Percentiles rank a stretch among this genome's conserved stretches.
Evolutionary conservation across 1,140 invertebrate genomes (phyloP).

Genomic region (Pseudomyrmex flavicornis): DNA sequence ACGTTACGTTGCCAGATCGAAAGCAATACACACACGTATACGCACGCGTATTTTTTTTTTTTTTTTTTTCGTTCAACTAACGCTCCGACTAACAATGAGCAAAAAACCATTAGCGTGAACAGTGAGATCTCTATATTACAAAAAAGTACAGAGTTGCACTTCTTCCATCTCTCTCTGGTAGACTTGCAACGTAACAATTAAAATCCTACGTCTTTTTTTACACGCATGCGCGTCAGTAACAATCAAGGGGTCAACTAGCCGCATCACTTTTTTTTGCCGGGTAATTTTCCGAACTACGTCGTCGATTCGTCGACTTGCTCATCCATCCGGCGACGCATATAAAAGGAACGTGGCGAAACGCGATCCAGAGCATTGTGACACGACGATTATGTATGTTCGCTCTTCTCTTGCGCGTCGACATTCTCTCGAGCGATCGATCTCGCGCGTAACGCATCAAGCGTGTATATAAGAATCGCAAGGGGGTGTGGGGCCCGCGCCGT

Average conservation of each 20-base stretch:
- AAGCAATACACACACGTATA: too few species aligned
- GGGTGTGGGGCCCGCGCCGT: neutral
- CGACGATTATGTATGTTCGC: slow-evolving; percentile 60
- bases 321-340: slow-evolving; percentile 70
- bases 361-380: slow-evolving; percentile 76
- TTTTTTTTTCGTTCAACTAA: slow-evolving; percentile 8
- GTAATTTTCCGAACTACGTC: neutral
- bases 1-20: neutral
- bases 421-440: slow-evolving; percentile 64
- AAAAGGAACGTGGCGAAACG: slow-evolving; percentile 77
- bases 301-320: slow-evolving; percentile 4
- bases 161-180: neutral
- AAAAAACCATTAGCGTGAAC: slow-evolving; percentile 5
- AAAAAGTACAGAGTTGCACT: too few species aligned
- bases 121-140: slow-evolving; percentile 1
- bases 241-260: slow-evolving; percentile 30
- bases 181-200: neutral
- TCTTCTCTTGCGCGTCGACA: slow-evolving; percentile 33
- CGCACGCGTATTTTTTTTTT: neutral
- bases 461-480: neutral
- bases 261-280: slow-evolving; percentile 10
- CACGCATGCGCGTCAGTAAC: slow-evolving; percentile 21
- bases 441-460: slow-evolving; percentile 68
- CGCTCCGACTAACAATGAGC: neutral
- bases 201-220: neutral